Conservation (phyloP, 1,140 invertebrate genomes). For the Bombus breviceps region DNA sequence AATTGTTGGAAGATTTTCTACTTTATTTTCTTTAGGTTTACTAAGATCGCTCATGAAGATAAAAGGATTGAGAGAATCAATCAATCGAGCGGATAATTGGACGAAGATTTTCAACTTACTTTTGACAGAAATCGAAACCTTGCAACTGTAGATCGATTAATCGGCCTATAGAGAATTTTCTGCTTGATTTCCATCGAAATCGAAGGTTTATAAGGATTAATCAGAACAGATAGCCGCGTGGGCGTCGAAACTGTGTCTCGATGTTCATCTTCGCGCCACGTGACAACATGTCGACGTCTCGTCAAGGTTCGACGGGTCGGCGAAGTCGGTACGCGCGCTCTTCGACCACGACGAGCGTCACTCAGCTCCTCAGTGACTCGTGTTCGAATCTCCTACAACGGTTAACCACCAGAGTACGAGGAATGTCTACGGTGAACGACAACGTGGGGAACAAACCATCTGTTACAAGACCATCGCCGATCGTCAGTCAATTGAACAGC, state of each 20-base stretch:
- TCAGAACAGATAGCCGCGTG: no score
- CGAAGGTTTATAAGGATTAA: background rate
- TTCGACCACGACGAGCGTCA: constrained; percentile 90
- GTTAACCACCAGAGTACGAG: constrained; percentile 87
- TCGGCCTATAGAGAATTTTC: no score
- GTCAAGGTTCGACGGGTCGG: constrained; percentile 63
- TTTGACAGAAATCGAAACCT: no score
- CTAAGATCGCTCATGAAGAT: background rate
- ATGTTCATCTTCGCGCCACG: constrained; percentile 78
- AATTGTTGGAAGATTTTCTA: background rate
- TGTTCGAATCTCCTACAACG: constrained; percentile 92
- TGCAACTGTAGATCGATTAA: no score
- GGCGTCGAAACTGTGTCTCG: background rate
- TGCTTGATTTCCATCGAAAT: background rate
- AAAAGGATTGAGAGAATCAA: background rate
- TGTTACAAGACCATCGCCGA: constrained; percentile 33
- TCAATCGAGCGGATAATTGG: background rate
- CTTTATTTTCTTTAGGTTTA: background rate
- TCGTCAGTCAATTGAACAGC: constrained; percentile 77
- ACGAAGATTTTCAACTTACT: background rate
- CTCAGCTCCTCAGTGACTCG: constrained; percentile 91
- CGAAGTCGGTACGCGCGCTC: constrained; percentile 88
- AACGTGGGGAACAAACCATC: constrained; percentile 18
- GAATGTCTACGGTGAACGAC: constrained; percentile 83
- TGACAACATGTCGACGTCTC: constrained; percentile 78